phyloP scores from a whole-genome alignment of 2,113 vertebrate species.

The Misgurnus mizolepis region DNA sequence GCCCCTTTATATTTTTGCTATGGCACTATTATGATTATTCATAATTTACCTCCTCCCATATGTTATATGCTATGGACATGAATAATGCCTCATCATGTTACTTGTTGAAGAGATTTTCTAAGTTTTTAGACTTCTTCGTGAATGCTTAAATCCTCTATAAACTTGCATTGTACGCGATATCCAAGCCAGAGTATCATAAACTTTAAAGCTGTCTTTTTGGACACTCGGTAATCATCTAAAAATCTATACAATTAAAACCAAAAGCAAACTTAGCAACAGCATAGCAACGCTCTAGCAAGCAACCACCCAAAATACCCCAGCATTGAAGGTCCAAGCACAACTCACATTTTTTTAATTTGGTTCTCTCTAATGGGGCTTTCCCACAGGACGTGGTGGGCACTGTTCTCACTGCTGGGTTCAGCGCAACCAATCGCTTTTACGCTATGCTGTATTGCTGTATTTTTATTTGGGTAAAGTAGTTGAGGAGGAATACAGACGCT shows the following conservation, averaged over 20 bases:
- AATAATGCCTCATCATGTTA: background rate
- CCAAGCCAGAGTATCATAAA: no score
- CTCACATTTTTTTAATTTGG: background rate
- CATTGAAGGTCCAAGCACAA: no score
- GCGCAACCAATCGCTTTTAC: no score
- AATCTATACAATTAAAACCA: background rate
- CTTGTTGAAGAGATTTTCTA: background rate
- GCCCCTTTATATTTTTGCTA: background rate
- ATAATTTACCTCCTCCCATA: background rate
- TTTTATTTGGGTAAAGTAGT: no score
- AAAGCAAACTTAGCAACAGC: background rate
- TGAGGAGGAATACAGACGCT: no score
- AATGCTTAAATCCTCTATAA: no score
- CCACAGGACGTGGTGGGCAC: no score
- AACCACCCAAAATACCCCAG: background rate
- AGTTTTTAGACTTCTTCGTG: no score
- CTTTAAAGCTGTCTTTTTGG: no score
- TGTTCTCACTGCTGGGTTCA: no score
- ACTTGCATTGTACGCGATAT: no score
- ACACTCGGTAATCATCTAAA: background rate
- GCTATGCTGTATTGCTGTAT: no score
- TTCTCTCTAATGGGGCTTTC: background rate
- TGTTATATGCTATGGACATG: background rate
- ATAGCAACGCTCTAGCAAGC: background rate
- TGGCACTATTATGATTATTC: background rate